phyloP scores from a whole-genome alignment of 2,888 invertebrate species.

The Pterostichus madidus region DNA sequence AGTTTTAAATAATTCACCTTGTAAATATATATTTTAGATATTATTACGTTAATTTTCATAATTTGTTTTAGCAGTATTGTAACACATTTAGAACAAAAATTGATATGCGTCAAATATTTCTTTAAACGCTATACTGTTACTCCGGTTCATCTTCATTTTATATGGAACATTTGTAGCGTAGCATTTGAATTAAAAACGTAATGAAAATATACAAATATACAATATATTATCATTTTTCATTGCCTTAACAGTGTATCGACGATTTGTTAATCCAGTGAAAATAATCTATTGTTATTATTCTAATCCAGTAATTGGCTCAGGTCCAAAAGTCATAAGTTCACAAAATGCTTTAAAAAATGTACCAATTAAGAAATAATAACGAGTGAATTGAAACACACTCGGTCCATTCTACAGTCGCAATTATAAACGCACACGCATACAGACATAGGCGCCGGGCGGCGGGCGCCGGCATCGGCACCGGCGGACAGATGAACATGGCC shows the following conservation, averaged over 20 bases:
- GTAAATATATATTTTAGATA: too few species aligned
- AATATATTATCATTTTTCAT: constrained; percentile 12
- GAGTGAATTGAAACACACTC: constrained; percentile 13
- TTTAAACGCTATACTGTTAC: too few species aligned
- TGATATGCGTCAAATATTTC: too few species aligned
- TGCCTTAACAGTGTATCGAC: constrained; percentile 9
- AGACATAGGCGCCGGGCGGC: not conserved
- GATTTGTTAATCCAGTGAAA: constrained; percentile 58
- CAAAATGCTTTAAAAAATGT: constrained; percentile 45
- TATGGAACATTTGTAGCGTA: not conserved
- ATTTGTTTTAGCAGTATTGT: too few species aligned
- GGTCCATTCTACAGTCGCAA: not conserved
- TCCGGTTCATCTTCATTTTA: not conserved
- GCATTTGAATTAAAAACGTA: not conserved
- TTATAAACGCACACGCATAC: constrained; percentile 3
- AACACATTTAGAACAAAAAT: too few species aligned
- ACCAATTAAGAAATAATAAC: constrained; percentile 62
- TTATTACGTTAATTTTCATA: too few species aligned
- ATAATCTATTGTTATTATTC: constrained; percentile 47
- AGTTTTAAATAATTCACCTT: too few species aligned
- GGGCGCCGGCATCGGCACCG: not conserved
- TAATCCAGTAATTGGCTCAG: constrained; percentile 52
- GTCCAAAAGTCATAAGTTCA: constrained; percentile 50
- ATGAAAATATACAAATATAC: constrained; percentile 9
- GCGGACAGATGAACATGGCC: too few species aligned